phyloP scores from a whole-genome alignment of 2,797 vertebrate species.

The Melanotaenia maccullochi region DNA sequence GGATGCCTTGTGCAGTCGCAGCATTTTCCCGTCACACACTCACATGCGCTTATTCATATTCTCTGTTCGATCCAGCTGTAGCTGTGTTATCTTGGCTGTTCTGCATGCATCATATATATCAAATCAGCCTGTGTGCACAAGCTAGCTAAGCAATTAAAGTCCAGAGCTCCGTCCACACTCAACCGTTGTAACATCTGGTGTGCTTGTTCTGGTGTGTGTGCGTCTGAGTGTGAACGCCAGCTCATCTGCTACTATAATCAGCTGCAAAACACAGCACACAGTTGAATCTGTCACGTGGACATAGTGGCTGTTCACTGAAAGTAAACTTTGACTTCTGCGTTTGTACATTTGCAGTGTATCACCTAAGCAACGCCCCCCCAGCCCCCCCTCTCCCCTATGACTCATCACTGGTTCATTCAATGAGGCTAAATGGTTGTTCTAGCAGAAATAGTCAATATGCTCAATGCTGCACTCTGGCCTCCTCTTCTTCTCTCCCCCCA shows the following conservation, averaged over 20 bases:
- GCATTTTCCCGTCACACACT: slow-evolving; percentile 60
- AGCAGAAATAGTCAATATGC: slow-evolving; percentile 76
- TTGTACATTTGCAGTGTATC: slow-evolving; percentile 31
- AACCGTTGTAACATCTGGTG: slow-evolving; percentile 77
- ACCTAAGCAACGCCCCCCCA: slow-evolving; percentile 13
- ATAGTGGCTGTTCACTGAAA: slow-evolving; percentile 15
- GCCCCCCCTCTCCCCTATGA: slow-evolving; percentile 50
- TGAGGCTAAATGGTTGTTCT: slow-evolving; percentile 73
- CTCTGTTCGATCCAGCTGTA: slow-evolving; percentile 55
- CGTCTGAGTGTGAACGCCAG: slow-evolving; percentile 49
- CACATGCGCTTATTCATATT: slow-evolving; percentile 26
- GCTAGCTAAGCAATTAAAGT: slow-evolving; percentile 75
- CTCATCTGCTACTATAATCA: slow-evolving; percentile 70
- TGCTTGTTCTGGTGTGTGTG: slow-evolving; percentile 51
- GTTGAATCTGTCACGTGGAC: slow-evolving; percentile 33
- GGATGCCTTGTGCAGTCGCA: slow-evolving; percentile 72
- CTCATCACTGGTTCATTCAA: slow-evolving; percentile 74
- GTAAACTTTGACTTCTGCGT: slow-evolving; percentile 22
- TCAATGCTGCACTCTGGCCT: slow-evolving; percentile 43
- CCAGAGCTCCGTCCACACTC: slow-evolving; percentile 56
- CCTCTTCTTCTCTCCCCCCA: slow-evolving; percentile 17
- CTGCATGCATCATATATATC: slow-evolving; percentile 65
- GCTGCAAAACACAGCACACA: slow-evolving; percentile 4
- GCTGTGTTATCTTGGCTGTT: slow-evolving; percentile 55
- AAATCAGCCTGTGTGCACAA: slow-evolving; percentile 62